Evolutionary conservation across 2,888 invertebrate species (phyloP).

Genomic region (Pseudanteris insignis): DNA sequence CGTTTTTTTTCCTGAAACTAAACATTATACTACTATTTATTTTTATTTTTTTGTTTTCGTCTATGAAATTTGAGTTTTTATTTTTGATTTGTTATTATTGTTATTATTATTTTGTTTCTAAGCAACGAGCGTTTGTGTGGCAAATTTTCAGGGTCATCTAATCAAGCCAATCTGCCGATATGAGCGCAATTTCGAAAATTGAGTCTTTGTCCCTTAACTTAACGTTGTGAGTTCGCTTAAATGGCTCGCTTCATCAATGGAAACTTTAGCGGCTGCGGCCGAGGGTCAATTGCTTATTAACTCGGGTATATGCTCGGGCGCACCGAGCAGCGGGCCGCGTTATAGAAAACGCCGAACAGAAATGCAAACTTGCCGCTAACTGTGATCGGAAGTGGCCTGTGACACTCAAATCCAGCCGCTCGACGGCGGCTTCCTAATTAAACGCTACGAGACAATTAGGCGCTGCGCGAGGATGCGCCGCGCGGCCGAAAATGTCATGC

Average conservation of each 20-base stretch:
- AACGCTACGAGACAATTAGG: slow-evolving; percentile 12
- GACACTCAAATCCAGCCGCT: slow-evolving; percentile 19
- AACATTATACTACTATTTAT: too few species aligned
- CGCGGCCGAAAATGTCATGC: too few species aligned
- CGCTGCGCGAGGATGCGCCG: too few species aligned
- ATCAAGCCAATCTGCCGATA: slow-evolving; percentile 31
- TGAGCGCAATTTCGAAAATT: slow-evolving; percentile 44
- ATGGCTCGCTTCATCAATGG: slow-evolving; percentile 52
- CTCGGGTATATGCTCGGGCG: slow-evolving; percentile 50
- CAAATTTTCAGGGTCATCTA: slow-evolving; percentile 21
- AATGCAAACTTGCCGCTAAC: slow-evolving; percentile 25
- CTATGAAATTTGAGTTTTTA: not conserved
- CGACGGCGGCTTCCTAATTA: slow-evolving; percentile 15
- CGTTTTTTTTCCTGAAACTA: too few species aligned
- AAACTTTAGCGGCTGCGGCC: slow-evolving; percentile 56
- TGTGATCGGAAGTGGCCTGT: slow-evolving; percentile 31
- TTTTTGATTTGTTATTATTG: too few species aligned
- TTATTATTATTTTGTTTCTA: not conserved
- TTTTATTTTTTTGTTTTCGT: slow-evolving; percentile 2
- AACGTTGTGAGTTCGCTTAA: slow-evolving; percentile 49
- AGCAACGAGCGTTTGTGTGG: slow-evolving; percentile 6
- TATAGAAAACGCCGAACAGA: slow-evolving; percentile 36
- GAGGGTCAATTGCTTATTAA: slow-evolving; percentile 65
- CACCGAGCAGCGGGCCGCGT: slow-evolving; percentile 41
- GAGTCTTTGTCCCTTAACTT: slow-evolving; percentile 47